phyloP scores from a whole-genome alignment of 2,888 invertebrate species.

The Dryomyza anilis region DNA sequence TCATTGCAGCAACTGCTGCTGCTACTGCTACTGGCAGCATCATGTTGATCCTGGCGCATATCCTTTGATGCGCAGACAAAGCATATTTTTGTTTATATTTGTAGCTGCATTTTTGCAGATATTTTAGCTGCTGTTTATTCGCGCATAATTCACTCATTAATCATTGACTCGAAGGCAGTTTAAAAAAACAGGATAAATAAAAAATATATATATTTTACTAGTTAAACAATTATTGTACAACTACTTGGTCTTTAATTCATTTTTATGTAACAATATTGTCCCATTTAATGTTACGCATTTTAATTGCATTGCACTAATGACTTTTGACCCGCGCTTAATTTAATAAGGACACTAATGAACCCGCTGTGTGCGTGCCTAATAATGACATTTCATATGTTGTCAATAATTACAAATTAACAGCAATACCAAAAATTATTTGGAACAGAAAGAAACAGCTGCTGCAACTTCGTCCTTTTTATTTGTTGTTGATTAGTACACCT shows the following conservation, averaged over 20 bases:
- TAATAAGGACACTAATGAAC: constrained; percentile 2
- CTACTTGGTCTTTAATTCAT: neutral
- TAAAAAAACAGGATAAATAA: neutral
- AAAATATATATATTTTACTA: neutral
- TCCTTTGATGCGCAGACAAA: neutral
- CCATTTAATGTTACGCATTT: too few species aligned
- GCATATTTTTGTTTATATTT: neutral
- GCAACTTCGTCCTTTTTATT: neutral
- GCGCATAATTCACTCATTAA: constrained; percentile 29
- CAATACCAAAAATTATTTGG: neutral
- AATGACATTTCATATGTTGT: constrained; percentile 28
- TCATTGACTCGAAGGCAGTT: constrained; percentile 12
- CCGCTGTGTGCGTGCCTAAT: constrained; percentile 15
- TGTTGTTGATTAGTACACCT: neutral
- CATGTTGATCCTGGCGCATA: neutral
- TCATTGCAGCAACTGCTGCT: constrained; percentile 17
- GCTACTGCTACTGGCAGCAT: neutral
- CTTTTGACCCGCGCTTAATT: constrained; percentile 5
- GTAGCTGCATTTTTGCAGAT: neutral
- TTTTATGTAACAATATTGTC: neutral
- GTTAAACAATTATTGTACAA: too few species aligned
- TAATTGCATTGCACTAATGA: neutral
- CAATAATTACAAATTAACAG: constrained; percentile 20
- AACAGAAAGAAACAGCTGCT: neutral
- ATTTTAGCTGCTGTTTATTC: constrained; percentile 19